Base-by-base conservation (phyloP, 2,888 invertebrate species). In the Andricus curvator region DNA sequence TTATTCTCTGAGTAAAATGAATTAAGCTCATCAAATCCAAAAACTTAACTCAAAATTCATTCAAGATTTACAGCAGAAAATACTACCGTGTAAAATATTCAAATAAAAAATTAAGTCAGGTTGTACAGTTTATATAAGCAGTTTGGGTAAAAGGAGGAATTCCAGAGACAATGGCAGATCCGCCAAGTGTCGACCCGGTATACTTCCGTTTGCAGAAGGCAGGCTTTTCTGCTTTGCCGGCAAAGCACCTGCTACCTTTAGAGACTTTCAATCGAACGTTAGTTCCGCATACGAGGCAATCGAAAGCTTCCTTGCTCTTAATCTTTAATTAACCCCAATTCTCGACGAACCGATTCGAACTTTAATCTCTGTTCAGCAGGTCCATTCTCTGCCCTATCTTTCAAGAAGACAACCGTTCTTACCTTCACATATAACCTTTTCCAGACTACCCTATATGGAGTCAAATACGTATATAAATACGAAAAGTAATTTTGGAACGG, bases 281-380 rank as follows among this genome's bases (percentile, higher is more conserved):
- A 70, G 81, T 65, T 84, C 83, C 81, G 85, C 84, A 85, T 83
- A 82, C 81, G 77, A 67, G 84, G 87, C 62, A 62, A 62, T 62
- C 22, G 62, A 62, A 62, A 62, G 22, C 62, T 62, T 62, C 22
- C 60, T 60, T 60, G n/a, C 60, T 60, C 62, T 88, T 89, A 88
- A 89, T 88, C 88, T 87, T 88, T 87, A 89, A 89, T 89, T 89
- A 88, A 88, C 89, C 88, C 83, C 86, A 85, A 87, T 88, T 85
- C 83, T 84, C 82, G 80, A 79, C 79, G 82, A 88, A 81, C 82
- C 82, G 81, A 83, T 83, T 83, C 86, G 25, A 62, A 62, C 25
- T 62, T 62, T 62, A 62, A 62, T 62, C 62, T 62, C 62, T 62
- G 25, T 62, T 62, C 25, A 62, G n/a, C 62, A n/a, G 62, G 25